These are phyloP conservation scores for Acleris emargana DNA, from an alignment of 2,888 invertebrate species.

Conservation along the genomic window DNA sequence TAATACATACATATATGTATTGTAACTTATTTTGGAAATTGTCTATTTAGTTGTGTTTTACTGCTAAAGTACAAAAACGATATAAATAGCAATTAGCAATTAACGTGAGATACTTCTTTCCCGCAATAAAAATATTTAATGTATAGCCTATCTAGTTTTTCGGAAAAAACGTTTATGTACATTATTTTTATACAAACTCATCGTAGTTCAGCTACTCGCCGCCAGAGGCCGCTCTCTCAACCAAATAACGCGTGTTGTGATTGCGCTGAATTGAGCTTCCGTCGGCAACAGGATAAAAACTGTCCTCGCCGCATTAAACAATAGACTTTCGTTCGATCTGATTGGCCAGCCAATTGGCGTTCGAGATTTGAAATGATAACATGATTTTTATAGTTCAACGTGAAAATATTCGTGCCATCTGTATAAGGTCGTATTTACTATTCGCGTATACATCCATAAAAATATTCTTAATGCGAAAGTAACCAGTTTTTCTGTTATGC, in stretches of 20 bases:
- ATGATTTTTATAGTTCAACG: not conserved
- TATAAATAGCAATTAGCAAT: no score
- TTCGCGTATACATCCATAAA: no score
- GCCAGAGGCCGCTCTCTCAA: slow-evolving; percentile 31
- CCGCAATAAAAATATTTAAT: no score
- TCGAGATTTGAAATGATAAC: slow-evolving; percentile 18
- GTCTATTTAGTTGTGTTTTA: no score
- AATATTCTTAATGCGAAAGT: no score
- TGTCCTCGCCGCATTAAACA: slow-evolving; percentile 43
- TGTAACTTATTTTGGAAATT: no score
- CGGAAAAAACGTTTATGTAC: not conserved
- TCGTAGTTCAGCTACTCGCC: slow-evolving; percentile 35
- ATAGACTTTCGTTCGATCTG: slow-evolving; percentile 39
- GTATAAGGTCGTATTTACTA: no score
- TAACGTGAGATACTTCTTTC: no score
- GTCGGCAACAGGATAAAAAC: slow-evolving; percentile 39
- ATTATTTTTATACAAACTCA: not conserved
- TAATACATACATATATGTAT: no score
- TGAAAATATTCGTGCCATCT: no score
- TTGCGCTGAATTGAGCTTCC: slow-evolving; percentile 44
- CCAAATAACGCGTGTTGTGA: slow-evolving; percentile 38
- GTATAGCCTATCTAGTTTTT: not conserved
- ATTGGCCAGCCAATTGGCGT: slow-evolving; percentile 30
- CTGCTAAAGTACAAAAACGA: no score
- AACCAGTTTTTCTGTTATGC: no score